phyloP scores from a whole-genome alignment of 2,888 invertebrate species.

The Hydrotaea cyrtoneurina region DNA sequence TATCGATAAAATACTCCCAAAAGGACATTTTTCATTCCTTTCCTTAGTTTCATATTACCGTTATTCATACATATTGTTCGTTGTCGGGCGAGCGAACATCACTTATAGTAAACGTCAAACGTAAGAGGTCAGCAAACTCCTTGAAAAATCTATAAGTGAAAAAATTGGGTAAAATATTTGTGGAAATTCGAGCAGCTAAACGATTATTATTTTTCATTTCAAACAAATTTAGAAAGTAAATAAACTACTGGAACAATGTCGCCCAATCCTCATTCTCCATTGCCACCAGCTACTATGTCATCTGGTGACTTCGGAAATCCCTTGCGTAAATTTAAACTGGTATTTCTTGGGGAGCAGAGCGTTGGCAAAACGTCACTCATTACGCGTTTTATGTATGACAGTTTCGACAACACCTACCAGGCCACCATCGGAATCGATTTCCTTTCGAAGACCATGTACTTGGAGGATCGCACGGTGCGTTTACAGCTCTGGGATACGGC shows the following conservation, averaged over 20 bases:
- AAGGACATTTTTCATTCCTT: no score
- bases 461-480: constrained; percentile 98
- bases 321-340: constrained; percentile 99
- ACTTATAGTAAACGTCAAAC: constrained; percentile 56
- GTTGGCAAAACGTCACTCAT: constrained; percentile 99
- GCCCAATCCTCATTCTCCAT: constrained; percentile 65
- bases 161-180: not conserved
- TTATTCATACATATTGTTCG: no score
- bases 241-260: constrained; percentile 44
- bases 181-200: not conserved
- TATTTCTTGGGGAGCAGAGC: constrained; percentile 99
- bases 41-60: no score
- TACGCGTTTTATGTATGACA: constrained; percentile 99
- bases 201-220: not conserved
- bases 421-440: constrained; percentile 99
- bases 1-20: no score
- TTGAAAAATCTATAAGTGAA: constrained; percentile 64
- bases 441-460: constrained; percentile 99
- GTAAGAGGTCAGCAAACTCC: constrained; percentile 65
- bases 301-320: constrained; percentile 99
- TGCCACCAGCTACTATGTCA: constrained; percentile 80
- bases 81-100: no score
- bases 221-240: not conserved
- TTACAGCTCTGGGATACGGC: constrained; percentile 99
- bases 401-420: constrained; percentile 99